Base-by-base conservation (phyloP, 2,888 invertebrate genomes). In the Drosophila longiperda region DNA sequence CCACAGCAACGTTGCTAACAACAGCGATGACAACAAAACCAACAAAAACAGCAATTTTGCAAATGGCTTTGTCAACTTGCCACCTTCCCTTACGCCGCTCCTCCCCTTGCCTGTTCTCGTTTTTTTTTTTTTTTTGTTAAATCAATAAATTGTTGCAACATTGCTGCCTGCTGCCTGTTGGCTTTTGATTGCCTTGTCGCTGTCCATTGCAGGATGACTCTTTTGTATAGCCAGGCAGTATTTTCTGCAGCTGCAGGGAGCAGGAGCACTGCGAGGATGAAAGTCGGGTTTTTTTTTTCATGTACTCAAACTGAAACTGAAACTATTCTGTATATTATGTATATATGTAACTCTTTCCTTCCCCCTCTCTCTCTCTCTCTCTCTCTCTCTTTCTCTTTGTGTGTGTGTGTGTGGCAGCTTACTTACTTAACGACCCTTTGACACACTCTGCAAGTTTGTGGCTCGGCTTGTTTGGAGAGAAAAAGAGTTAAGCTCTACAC, bases 351-450 rank as follows among this genome's bases (percentile, higher is more conserved):
- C 17, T 40, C 20, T 59, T 26, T 33, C 15, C 15, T 15, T 11
- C 1, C 29, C 17, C 5, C 11, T 42, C 15, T 45, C 32, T 59
- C 48, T 55, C 48, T 55, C 55, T 66, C 17, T 58, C 12, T 49
- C 26, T 52, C 36, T 58, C 48, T 55, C 50, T 60, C 60, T 23
- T n/a, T n/a, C n/a, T n/a, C n/a, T n/a, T n/a, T n/a, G 52, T 55
- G 53, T 49, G 26, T 67, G 50, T 81, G 75, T 65, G 49, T 70
- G 66, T 70, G 74, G 72, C 83, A 80, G 79, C 75, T 79, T 73
- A 76, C 79, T 87, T 79, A 86, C 73, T 84, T 87, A 89, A 75
- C 88, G 87, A 89, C 77, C 89, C 85, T 84, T 84, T 87, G 87
- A 79, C 77, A 84, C 76, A 84, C 83, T 90, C 67, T 55, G 52